Evolutionary conservation across 2,113 vertebrate genomes (phyloP).

Genomic region (Empidonax traillii): DNA sequence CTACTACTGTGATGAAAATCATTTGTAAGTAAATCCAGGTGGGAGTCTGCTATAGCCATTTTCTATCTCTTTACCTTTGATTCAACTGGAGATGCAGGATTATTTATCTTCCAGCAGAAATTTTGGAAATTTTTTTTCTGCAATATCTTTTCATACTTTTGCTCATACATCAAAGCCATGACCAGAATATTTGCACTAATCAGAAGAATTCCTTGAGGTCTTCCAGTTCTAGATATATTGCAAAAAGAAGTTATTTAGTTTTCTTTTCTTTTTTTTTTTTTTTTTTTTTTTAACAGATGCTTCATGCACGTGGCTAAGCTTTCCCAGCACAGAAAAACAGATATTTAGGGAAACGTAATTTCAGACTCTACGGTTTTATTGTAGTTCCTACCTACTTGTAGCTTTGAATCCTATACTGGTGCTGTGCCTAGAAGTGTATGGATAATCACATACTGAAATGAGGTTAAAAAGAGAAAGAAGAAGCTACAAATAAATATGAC

Average conservation of each 20-base stretch:
- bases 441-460: background rate
- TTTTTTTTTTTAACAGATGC: background rate
- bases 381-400: background rate
- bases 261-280: background rate
- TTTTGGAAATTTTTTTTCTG: background rate
- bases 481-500: background rate
- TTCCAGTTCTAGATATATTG: background rate
- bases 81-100: background rate
- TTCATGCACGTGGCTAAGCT: fast-evolving
- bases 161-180: fast-evolving
- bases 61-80: background rate
- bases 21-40: background rate
- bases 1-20: background rate
- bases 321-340: background rate
- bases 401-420: background rate
- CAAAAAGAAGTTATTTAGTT: background rate
- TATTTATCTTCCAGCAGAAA: background rate
- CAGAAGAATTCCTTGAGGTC: background rate
- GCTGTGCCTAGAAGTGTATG: background rate
- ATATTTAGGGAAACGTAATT: background rate
- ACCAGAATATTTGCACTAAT: background rate
- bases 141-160: background rate
- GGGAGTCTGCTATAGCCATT: background rate
- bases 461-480: background rate
- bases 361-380: background rate